A percentile compares a stretch with the other conserved stretches of the same genome.
These are phyloP conservation scores for Triops longicaudatus DNA, from an alignment of 1,140 invertebrate genomes.

Conservation along the genomic window DNA sequence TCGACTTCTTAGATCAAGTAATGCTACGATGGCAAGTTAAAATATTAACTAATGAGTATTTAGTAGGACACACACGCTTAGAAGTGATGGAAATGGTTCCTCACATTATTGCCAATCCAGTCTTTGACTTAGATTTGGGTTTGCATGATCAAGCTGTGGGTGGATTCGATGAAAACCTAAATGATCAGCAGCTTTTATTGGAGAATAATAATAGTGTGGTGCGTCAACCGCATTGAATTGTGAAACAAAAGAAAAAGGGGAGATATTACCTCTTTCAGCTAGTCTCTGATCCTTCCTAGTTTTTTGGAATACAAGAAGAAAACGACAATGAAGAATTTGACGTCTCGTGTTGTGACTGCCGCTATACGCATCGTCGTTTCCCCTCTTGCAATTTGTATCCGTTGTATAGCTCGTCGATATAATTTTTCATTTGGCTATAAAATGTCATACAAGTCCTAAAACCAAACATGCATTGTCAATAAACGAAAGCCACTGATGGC, in stretches of 20 bases:
- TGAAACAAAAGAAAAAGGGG: neutral
- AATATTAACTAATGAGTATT: neutral
- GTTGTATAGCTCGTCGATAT: slow-evolving; percentile 7
- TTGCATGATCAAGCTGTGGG: slow-evolving; percentile 3
- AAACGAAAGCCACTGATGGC: neutral
- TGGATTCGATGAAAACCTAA: neutral
- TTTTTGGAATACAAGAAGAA: neutral
- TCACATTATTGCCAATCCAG: neutral
- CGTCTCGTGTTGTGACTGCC: slow-evolving; percentile 9
- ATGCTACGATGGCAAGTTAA: neutral
- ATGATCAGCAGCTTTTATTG: neutral
- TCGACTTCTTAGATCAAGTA: neutral
- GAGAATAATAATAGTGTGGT: neutral
- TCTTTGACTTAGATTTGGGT: neutral
- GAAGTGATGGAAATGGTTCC: slow-evolving; percentile 1
- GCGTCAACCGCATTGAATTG: neutral
- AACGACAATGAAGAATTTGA: neutral
- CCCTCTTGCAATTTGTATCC: neutral
- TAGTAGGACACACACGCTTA: neutral
- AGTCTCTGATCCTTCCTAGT: neutral
- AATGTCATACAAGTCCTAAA: neutral
- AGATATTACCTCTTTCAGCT: neutral
- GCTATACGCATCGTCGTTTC: slow-evolving; percentile 1
- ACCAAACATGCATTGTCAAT: neutral
- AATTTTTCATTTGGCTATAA: neutral